Base-by-base conservation (phyloP, 2,113 vertebrate species). In the Equus quagga region DNA sequence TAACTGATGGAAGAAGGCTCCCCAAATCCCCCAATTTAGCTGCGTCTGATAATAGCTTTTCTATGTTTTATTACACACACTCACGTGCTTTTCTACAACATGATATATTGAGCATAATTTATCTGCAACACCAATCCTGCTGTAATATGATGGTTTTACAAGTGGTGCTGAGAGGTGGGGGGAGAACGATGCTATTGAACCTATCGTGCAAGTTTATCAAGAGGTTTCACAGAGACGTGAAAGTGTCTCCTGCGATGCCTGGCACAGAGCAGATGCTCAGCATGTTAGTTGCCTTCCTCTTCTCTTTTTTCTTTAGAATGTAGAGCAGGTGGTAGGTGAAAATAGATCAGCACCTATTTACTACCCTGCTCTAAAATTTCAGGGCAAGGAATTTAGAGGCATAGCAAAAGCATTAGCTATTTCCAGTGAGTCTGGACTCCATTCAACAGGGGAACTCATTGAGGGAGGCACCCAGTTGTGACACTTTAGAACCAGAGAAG, bases 251-350 rank as follows among this genome's bases (percentile, higher is more conserved):
- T 1, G 17, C 3, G 11, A 23, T 18, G 62, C 44, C 67, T 60
- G 78, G 72, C 33, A 6, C 0, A 31, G 24, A 13, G 62, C 31
- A 69, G 78, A 41, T 0, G 31, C 51, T 33, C 19, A 3, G 81
- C 3, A 1, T 41, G 46, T 58, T 3, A 28, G 72, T 41, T 44
- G 23, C 33, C 79, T 86, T 78, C 28, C 46, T 78, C 64, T 11
- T 49, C n/a, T 31, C 51, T 31, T 24, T 14, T 31, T 44, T 4
- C 8, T 51, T 51, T 92, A 79, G 72, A 49, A 44, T 33, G 82
- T 24, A 69, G 72, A 95, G 82, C 70, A 96, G 89, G 41, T 75
- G 80, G 83, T 64, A 76, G 79, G 83, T 83, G 89, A 80, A 94
- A 84, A 94, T 33, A 96, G 83, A 89, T 64, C 60, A 26, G 60